phyloP scores from a whole-genome alignment of 1,140 invertebrate species.

The Plodia interpunctella region DNA sequence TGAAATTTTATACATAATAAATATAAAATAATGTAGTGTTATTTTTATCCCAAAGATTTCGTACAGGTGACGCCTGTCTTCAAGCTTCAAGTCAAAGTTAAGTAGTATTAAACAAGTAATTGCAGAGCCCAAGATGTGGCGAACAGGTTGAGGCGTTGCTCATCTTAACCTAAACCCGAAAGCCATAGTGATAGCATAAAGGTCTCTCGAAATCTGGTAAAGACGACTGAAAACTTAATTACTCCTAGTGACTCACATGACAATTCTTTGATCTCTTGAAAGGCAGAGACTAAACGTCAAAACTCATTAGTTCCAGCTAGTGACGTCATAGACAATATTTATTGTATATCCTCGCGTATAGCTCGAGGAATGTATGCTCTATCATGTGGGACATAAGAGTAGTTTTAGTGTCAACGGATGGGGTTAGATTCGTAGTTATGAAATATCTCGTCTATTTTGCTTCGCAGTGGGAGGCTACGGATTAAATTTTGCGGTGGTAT shows the following conservation, averaged over 20 bases:
- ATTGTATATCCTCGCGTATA: not conserved
- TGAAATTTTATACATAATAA: too few relatives aligned
- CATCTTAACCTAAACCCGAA: too few relatives aligned
- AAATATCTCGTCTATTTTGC: constrained; percentile 28
- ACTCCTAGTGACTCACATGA: not conserved
- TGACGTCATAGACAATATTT: not conserved
- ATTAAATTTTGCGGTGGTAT: constrained; percentile 25
- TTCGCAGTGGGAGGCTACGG: constrained; percentile 19
- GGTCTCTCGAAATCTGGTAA: not conserved
- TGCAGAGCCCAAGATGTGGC: too few relatives aligned
- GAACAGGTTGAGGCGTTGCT: too few relatives aligned
- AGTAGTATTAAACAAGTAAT: too few relatives aligned
- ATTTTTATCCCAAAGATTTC: too few relatives aligned
- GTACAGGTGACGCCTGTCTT: too few relatives aligned
- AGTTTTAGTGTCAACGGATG: not conserved
- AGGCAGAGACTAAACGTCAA: constrained; percentile 9
- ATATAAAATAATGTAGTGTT: too few relatives aligned
- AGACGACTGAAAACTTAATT: not conserved
- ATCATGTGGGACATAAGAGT: constrained; percentile 5
- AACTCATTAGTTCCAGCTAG: constrained; percentile 12
- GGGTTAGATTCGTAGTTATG: constrained; percentile 26
- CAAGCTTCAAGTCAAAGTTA: too few relatives aligned
- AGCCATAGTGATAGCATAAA: too few relatives aligned
- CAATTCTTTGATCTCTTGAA: constrained; percentile 4
- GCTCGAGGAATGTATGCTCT: not conserved